A percentile compares a stretch with the other conserved stretches of the same genome.
Conservation (phyloP, 2,888 invertebrate genomes). For the Neocrepidodera transversa region DNA sequence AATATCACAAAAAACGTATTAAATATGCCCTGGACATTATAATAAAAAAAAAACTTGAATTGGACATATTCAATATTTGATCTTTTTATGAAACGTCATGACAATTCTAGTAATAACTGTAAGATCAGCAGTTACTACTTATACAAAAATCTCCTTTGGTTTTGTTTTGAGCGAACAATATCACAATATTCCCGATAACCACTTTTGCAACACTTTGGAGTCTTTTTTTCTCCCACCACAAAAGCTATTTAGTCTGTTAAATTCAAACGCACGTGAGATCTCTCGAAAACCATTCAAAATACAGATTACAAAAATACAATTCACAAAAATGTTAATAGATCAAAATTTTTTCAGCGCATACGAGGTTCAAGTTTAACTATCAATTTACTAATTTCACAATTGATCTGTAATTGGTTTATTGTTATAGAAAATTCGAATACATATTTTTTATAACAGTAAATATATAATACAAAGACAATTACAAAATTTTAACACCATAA, state of each 20-base stretch:
- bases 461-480: not conserved
- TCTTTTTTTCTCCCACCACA: constrained; percentile 36
- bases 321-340: not conserved
- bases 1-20: constrained; percentile 37
- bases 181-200: constrained; percentile 33
- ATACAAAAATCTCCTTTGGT: constrained; percentile 29
- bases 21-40: constrained; percentile 23
- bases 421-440: constrained; percentile 6
- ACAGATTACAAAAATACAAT: constrained; percentile 2
- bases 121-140: constrained; percentile 22
- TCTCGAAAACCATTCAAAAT: constrained; percentile 12
- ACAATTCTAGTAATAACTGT: not conserved
- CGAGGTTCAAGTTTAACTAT: too few species aligned
- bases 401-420: not conserved
- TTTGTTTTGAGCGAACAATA: constrained; percentile 30
- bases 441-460: constrained; percentile 12
- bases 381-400: not conserved
- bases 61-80: constrained; percentile 28
- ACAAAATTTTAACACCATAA: too few species aligned
- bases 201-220: constrained; percentile 33
- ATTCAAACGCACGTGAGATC: constrained; percentile 22
- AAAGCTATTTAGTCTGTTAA: constrained; percentile 8
- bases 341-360: too few species aligned
- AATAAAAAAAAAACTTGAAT: constrained; percentile 2
- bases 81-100: constrained; percentile 22